Base-by-base conservation (phyloP, 2,797 vertebrate species). In the Paramormyrops hopkinsi region DNA sequence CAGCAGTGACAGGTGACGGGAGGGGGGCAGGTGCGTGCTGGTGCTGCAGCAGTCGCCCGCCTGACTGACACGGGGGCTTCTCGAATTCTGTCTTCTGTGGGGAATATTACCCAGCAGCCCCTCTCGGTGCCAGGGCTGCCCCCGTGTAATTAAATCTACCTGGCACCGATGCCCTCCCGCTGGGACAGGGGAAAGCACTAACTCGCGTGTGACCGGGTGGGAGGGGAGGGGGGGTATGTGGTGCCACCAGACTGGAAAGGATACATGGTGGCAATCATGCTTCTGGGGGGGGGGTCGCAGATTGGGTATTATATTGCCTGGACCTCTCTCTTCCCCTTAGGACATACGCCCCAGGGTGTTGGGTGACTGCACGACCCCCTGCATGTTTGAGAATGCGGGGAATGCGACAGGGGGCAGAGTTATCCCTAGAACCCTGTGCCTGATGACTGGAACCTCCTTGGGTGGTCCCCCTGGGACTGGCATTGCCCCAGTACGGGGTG, bases 11-110 rank as follows among this genome's bases (percentile, higher is more conserved):
- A 94, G 94, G 94, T 93, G 93, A 94, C 92, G 90, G 82, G 82
- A 89, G 56, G 88, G 90, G 90, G 89, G 89, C 91, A 91, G 92
- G 92, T 93, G 94, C 95, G 94, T 96, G 96, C 93, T 95, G 92
- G 93, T 92, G 94, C 90, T 88, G 11, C 82, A 41, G 90, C 91
- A 93, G 92, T 89, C n/a, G 88, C 89, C 46, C 5, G 62, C 51
- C 0, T 91, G 92, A 93, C 41, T 89, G 93, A 91, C 92, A 91
- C 87, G 92, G 92, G 92, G 91, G 91, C 92, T 89, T 92, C 93
- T 96, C 92, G 1, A 86, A 93, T 96, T 96, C 94, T 95, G 88
- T 90, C 91, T 93, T 88, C 92, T 89, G 48, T 83, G 91, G 93
- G 93, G 92, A 94, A 93, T 91, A 91, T 93, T 92, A 94, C 89